Percentiles rank a stretch among this genome's conserved stretches.
Evolutionary conservation across 2,888 invertebrate genomes (phyloP).

Genomic region (Leptopilina myrica): DNA sequence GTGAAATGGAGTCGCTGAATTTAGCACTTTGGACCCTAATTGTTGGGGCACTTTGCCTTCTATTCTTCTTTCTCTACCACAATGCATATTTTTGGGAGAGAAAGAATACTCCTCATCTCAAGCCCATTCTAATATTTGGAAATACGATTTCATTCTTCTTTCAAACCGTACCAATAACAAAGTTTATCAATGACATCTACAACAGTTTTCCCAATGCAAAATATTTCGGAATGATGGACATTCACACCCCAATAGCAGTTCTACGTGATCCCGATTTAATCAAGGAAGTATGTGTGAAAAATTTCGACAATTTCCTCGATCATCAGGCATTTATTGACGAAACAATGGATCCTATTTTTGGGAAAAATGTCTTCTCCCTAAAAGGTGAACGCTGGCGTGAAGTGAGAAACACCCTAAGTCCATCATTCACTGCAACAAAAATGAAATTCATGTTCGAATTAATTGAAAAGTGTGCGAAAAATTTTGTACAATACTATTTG

Average conservation of each 20-base stretch:
- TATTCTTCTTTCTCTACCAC: not conserved
- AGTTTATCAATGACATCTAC: conserved; percentile 66
- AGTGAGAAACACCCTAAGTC: conserved; percentile 60
- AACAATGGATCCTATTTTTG: conserved; percentile 66
- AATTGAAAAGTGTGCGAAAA: conserved; percentile 46
- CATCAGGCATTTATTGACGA: conserved; percentile 64
- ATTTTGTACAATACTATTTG: not conserved
- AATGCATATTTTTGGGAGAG: conserved; percentile 38
- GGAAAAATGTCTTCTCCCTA: conserved; percentile 66
- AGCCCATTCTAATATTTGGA: conserved; percentile 54
- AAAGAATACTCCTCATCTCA: conserved; percentile 46
- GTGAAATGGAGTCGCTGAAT: not conserved
- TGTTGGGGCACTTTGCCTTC: not conserved
- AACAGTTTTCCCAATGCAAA: conserved; percentile 61
- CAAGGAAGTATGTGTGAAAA: conserved; percentile 65
- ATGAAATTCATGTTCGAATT: conserved; percentile 44
- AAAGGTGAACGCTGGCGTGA: conserved; percentile 68
- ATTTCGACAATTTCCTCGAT: conserved; percentile 66
- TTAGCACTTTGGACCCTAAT: conserved; percentile 6
- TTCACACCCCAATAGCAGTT: conserved; percentile 62
- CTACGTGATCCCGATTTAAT: conserved; percentile 71
- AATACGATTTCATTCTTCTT: conserved; percentile 51
- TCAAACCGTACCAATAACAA: not conserved
- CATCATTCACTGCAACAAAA: conserved; percentile 29
- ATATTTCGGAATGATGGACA: conserved; percentile 66